Evolutionary conservation across 2,113 vertebrate species (phyloP), one percentile per base, ranked within the genome.

Genomic region (Xiphophorus hellerii): DNA sequence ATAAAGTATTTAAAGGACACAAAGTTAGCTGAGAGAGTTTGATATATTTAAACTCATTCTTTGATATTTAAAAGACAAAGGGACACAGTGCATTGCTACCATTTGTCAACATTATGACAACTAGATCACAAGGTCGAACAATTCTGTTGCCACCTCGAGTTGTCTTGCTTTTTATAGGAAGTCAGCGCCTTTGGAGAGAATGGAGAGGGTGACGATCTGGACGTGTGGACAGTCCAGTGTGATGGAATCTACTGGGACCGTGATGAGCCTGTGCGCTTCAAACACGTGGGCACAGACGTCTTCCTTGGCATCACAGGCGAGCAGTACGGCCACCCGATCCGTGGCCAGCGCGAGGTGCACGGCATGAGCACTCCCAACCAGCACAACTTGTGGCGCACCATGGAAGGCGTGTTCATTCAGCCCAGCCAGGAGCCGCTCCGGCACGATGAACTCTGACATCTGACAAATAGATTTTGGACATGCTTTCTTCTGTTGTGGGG

Each of bases 181-280:
- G 97, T 99, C 81, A 99, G 98, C 67, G 98, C 98, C 72, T 99
- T 99, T 66, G 98, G 98, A 25, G 98, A 99, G 82, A 94, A 95
- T 0, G 98, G 97, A 0, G 97, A 99, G 89, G 98, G 98, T 0
- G 98, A 99, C 1, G 95, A 98, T 89, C 94, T 99, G 76, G 97
- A 99, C 62, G 91, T 96, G 48, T 99, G 98, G 98, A 87, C 76
- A 0, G 97, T 99, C 61, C 96, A 98, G 79, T 99, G 98, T 77
- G 94, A 96, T 2, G 95, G 95, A 37, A 82, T 80, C 5, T 89
- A 94, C 89, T 99, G 98, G 98, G 96, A 97, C 58, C 96, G 97
- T 0, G 95, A 97, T 0, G 96, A 97, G 0, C 71, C 90, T 0
- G 96, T 99, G 70, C 97, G 96, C 71, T 96, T 99, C 93, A 97